Conservation (phyloP, 2,888 invertebrate genomes). For the Spisula solida region DNA sequence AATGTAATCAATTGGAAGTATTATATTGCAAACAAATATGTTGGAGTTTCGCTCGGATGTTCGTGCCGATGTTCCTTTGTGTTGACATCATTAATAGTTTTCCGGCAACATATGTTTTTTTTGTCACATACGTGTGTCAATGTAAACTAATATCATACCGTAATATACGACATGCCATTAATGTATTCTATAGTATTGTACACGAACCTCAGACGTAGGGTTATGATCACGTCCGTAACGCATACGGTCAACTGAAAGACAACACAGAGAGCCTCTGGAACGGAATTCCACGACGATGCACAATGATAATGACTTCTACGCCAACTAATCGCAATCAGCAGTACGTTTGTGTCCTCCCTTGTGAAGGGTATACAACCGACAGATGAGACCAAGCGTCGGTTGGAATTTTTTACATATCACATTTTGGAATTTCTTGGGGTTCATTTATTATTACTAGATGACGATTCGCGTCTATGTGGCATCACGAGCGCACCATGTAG, state of each 20-base stretch:
- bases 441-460: constrained; percentile 40
- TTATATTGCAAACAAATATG: no score
- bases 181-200: no score
- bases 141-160: no score
- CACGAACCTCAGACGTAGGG: no score
- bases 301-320: background rate
- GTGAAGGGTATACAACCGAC: background rate
- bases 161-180: no score
- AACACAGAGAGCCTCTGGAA: background rate
- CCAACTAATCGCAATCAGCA: background rate
- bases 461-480: constrained; percentile 43
- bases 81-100: no score
- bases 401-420: background rate
- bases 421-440: background rate
- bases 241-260: constrained; percentile 1
- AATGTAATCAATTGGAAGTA: no score
- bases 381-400: background rate
- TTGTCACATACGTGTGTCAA: no score
- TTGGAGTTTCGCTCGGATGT: no score
- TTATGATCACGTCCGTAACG: background rate
- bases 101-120: no score
- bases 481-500: constrained; percentile 62
- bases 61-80: no score
- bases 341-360: background rate
- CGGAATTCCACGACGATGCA: background rate